Base-by-base conservation (phyloP, 2,113 vertebrate species). In the Calidris pugnax region DNA sequence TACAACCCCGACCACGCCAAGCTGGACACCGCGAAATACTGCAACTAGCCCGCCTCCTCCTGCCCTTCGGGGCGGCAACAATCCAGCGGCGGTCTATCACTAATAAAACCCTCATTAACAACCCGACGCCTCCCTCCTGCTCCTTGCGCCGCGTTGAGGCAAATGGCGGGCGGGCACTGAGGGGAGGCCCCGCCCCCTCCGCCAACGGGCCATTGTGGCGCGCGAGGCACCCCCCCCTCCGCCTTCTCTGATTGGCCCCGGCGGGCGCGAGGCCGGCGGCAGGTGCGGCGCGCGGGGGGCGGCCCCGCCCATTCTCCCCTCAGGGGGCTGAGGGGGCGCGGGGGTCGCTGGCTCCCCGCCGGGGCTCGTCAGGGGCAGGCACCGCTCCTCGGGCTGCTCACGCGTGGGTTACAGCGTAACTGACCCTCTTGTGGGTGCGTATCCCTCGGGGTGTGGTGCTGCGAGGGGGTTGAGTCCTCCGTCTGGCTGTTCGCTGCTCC, bases 1-100 rank as follows among this genome's bases (percentile, higher is more conserved):
- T 99, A 99, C 96, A 97, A 98, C 81, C 5, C 92, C 1, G 30
- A 96, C 1, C 0, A 99, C 87, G 94, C 85, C 35, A 1, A 94
- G 2, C 85, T 99, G 53, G 85, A 98, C 85, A 77, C 83, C 24
- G 21, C 96, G 0, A 96, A 98, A 45, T 55, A 55, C 53, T 99
- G 99, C 91, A 5, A 89, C 9, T 96, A 74, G 12, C 0, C 12
- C 3, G 9, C 35, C n/a, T 5, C 13, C 3, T 6, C 7, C 22
- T 2, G 12, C 13, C n/a, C 41, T 14, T 3, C 14, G 3, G 28
- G 14, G 12, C 16, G 7, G 8, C 28, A 4, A 1, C 22, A 2
- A 32, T 6, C 28, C 21, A 2, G 8, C 7, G 6, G 4, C 15
- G 2, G 4, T 32, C 37, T 1, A 7, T 12, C 55, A 1, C 59